These are phyloP conservation scores for Stigmatopora argus DNA, from an alignment of 2,113 vertebrate species.

Conservation along the genomic window DNA sequence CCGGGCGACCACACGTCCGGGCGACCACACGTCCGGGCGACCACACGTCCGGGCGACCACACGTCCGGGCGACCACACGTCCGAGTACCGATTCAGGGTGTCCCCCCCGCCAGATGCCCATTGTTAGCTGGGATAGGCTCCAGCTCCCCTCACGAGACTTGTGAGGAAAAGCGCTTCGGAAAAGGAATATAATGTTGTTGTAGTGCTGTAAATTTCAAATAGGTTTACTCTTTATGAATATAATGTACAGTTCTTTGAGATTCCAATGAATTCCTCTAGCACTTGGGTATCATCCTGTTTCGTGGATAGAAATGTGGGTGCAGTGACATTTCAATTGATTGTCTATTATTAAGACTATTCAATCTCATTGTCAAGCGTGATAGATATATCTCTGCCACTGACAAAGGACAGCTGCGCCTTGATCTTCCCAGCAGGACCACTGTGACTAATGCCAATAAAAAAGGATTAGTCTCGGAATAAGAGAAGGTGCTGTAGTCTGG, in stretches of 20 bases:
- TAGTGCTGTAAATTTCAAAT: too few species aligned
- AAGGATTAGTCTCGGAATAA: slow-evolving; percentile 62
- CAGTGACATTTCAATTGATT: slow-evolving; percentile 27
- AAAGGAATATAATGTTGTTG: too few species aligned
- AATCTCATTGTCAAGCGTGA: slow-evolving; percentile 39
- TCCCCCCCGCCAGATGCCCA: too few species aligned
- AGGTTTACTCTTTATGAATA: slow-evolving; percentile 40
- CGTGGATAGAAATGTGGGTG: background rate
- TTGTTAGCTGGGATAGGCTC: too few species aligned
- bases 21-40: too few species aligned
- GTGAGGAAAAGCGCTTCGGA: too few species aligned
- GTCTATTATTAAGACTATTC: slow-evolving; percentile 28
- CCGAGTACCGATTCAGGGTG: too few species aligned
- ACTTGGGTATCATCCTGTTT: slow-evolving; percentile 14
- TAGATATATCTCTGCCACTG: slow-evolving; percentile 44
- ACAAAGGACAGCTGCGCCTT: slow-evolving; percentile 54
- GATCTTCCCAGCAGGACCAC: slow-evolving; percentile 53
- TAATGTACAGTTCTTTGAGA: slow-evolving; percentile 25
- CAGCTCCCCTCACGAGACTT: too few species aligned
- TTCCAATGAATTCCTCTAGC: slow-evolving; percentile 37
- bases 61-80: too few species aligned
- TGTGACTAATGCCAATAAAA: slow-evolving; percentile 63
- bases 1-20: too few species aligned
- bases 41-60: too few species aligned
- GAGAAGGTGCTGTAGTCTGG: slow-evolving; percentile 64